Conservation (phyloP, 2,888 invertebrate genomes). For the Leptarthrus brevirostris region DNA sequence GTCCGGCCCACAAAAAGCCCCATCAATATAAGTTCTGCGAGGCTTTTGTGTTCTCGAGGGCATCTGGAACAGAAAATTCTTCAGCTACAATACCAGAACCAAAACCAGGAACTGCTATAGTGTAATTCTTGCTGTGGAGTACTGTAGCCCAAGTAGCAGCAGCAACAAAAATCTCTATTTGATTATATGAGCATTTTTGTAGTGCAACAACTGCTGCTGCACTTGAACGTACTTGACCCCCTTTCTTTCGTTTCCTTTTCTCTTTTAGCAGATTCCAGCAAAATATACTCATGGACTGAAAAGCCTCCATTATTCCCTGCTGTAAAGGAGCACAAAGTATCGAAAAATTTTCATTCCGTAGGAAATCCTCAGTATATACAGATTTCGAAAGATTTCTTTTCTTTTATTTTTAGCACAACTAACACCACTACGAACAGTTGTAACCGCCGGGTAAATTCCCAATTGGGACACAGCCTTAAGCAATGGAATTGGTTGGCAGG, state of each 20-base stretch:
- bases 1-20: too few species aligned
- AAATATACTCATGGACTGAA: background rate
- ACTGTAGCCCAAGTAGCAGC: background rate
- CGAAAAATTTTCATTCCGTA: background rate
- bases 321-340: background rate
- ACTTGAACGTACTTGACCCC: slow-evolving; percentile 9
- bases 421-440: background rate
- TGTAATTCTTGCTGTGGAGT: too few species aligned
- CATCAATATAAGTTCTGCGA: too few species aligned
- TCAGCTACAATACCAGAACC: too few species aligned
- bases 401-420: background rate
- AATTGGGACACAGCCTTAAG: background rate
- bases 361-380: background rate
- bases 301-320: background rate
- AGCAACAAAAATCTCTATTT: background rate
- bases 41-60: too few species aligned
- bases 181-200: background rate
- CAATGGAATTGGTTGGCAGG: background rate
- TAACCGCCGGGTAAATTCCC: background rate
- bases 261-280: background rate
- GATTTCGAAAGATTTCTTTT: background rate
- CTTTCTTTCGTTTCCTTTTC: background rate
- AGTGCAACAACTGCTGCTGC: background rate
- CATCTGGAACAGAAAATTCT: too few species aligned
- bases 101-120: too few species aligned